Conservation (phyloP, 2,888 invertebrate genomes). For the Strigamia crassipes region DNA sequence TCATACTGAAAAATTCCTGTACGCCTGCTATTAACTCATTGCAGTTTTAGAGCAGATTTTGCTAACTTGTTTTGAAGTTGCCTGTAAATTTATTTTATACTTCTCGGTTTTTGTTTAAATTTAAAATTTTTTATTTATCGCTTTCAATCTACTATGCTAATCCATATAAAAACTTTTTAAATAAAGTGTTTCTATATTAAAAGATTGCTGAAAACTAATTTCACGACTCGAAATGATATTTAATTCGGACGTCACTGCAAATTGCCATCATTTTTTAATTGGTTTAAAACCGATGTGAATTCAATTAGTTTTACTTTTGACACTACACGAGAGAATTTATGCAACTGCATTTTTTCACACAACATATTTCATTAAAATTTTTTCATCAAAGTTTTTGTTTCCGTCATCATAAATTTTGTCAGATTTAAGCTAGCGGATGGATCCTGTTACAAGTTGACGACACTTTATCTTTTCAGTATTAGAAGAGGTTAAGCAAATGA, state of each 20-base stretch:
- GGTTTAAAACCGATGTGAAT: slow-evolving; percentile 22
- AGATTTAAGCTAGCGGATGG: not conserved
- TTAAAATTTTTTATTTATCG: too few relatives aligned
- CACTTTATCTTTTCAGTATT: not conserved
- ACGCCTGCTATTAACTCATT: too few relatives aligned
- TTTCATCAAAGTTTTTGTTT: slow-evolving; percentile 17
- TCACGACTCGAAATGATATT: not conserved
- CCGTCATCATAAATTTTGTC: slow-evolving; percentile 5
- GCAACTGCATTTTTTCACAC: not conserved
- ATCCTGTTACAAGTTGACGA: slow-evolving; percentile 19
- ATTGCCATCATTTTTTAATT: not conserved
- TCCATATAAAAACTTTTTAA: too few relatives aligned
- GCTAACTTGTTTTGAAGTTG: too few relatives aligned
- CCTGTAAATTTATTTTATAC: too few relatives aligned
- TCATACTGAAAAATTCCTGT: too few relatives aligned
- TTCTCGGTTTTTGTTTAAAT: too few relatives aligned
- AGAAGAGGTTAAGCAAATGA: slow-evolving; percentile 18
- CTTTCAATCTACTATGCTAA: too few relatives aligned
- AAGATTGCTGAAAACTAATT: slow-evolving; percentile 10
- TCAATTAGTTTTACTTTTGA: slow-evolving; percentile 24
- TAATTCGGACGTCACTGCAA: not conserved
- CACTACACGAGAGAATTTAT: not conserved
- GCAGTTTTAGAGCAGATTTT: too few relatives aligned
- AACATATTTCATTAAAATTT: not conserved
- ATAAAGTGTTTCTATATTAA: not conserved